phyloP scores from a whole-genome alignment of 92 coral and sea anemone genomes.

The Blastomussa wellsi region DNA sequence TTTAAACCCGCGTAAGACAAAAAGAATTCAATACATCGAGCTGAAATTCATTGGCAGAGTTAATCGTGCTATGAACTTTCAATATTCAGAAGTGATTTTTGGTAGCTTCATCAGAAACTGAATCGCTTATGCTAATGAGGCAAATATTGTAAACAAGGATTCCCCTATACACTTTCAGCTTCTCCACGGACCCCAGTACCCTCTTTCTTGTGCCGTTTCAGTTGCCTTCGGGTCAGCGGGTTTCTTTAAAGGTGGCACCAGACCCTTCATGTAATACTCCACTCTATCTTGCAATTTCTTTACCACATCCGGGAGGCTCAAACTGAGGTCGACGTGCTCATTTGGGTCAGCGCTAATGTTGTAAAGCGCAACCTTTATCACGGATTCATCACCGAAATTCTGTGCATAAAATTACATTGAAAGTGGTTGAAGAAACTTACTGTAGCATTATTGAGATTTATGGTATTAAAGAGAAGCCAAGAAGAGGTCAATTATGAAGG shows the following conservation, averaged over 20 bases:
- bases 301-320: slow-evolving; percentile 41
- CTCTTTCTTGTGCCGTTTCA: slow-evolving; percentile 25
- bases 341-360: slow-evolving; percentile 67
- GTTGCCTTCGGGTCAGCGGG: slow-evolving; percentile 37
- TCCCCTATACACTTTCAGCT: not conserved
- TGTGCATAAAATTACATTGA: not conserved
- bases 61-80: too few species aligned
- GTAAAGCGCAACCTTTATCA: slow-evolving; percentile 44
- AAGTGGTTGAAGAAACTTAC: too few species aligned
- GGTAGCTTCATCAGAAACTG: too few species aligned
- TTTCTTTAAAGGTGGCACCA: slow-evolving; percentile 30
- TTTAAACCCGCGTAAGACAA: too few species aligned
- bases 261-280: slow-evolving; percentile 44
- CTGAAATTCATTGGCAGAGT: too few species aligned
- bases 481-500: too few species aligned
- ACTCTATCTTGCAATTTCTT: slow-evolving; percentile 40
- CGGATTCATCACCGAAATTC: not conserved
- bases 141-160: too few species aligned
- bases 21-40: too few species aligned
- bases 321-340: slow-evolving; percentile 40
- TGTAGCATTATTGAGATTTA: not conserved
- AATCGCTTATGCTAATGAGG: too few species aligned
- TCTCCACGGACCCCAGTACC: slow-evolving; percentile 55
- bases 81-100: too few species aligned
- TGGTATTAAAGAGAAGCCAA: not conserved